Evolutionary conservation across 2,888 invertebrate species (phyloP), one percentile per base, ranked within the genome.

Genomic region (Sinelater perroti): DNA sequence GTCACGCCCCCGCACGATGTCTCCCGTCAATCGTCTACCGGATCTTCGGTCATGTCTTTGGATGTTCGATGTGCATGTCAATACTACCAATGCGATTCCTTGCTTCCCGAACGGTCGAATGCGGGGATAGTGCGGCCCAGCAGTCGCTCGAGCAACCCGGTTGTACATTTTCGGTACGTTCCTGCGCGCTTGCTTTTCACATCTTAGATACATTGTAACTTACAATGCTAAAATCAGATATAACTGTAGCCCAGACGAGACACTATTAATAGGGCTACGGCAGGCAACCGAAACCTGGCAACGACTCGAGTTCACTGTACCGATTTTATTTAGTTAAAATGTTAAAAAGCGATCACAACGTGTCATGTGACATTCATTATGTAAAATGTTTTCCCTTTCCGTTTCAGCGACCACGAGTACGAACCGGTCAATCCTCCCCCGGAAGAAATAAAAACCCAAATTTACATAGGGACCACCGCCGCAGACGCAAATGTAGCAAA

Each of bases 381-480:
- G n/a, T 24, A 24, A 24, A n/a, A n/a, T n/a, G n/a, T n/a, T n/a
- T n/a, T n/a, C n/a, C n/a, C 56, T 55, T 61, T 36, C 10, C 50
- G 45, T 86, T 86, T 70, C 83, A 94, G 93, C 85, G 93, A 93
- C 84, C 93, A 94, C 86, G 92, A 93, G 80, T 94, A 94, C 82
- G 94, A 94, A 83, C 91, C 92, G 69, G 89, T 94, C 77, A 90
- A 89, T 75, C 87, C 88, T 70, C 88, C 89, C 63, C 80, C 80
- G 61, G 80, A 82, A 50, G 79, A 80, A 62, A 79, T 75, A 71
- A 20, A 13, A 3, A 47, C 16, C 3, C 3, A 16, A 7, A 33
- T 13, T 1, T 16, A 7, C 3, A 21, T 13, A 16, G 1, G 2
- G 8, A 18, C 26, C 8, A 10, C 20, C 2, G 26, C 3, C 56